Evolutionary conservation across 1,140 invertebrate genomes (phyloP).

Genomic region (Steinernema feltiae): DNA sequence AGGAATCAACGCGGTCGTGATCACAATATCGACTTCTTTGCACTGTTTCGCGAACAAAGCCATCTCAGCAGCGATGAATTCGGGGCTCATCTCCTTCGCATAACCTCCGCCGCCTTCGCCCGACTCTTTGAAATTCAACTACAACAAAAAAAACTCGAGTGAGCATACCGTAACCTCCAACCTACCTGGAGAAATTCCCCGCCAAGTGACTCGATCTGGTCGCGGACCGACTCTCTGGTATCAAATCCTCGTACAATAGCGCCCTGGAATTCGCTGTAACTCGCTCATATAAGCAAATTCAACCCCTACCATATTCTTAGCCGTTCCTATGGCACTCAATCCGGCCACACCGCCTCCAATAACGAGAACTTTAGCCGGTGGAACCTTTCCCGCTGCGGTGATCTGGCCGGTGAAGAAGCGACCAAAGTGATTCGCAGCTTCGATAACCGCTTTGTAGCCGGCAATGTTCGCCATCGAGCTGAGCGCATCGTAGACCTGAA

Average conservation of each 20-base stretch:
- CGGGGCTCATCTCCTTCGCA: slow-evolving; percentile 82
- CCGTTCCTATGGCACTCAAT: slow-evolving; percentile 75
- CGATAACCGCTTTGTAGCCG: slow-evolving; percentile 79
- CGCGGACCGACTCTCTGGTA: slow-evolving; percentile 75
- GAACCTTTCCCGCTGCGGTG: slow-evolving; percentile 52
- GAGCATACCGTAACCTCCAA: slow-evolving; percentile 65
- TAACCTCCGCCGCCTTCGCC: slow-evolving; percentile 77
- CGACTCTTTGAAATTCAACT: slow-evolving; percentile 66
- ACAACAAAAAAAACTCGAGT: slow-evolving; percentile 7
- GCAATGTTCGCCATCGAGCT: slow-evolving; percentile 88
- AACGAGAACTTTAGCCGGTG: slow-evolving; percentile 74
- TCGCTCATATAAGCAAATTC: no score
- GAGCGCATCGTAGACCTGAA: slow-evolving; percentile 80
- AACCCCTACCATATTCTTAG: slow-evolving; percentile 81
- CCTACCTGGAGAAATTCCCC: slow-evolving; percentile 77
- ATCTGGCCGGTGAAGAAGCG: slow-evolving; percentile 74
- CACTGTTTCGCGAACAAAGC: slow-evolving; percentile 78
- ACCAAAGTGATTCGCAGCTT: slow-evolving; percentile 80
- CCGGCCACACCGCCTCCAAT: slow-evolving; percentile 83
- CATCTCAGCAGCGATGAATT: slow-evolving; percentile 78
- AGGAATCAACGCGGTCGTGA: slow-evolving; percentile 81
- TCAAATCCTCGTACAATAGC: slow-evolving; percentile 81
- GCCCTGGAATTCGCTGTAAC: no score
- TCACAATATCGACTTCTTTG: slow-evolving; percentile 72
- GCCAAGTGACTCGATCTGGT: slow-evolving; percentile 82